Percentiles rank a stretch among this genome's conserved stretches.
Conservation (phyloP, 2,888 invertebrate genomes). For the Drosophila subsilvestris region DNA sequence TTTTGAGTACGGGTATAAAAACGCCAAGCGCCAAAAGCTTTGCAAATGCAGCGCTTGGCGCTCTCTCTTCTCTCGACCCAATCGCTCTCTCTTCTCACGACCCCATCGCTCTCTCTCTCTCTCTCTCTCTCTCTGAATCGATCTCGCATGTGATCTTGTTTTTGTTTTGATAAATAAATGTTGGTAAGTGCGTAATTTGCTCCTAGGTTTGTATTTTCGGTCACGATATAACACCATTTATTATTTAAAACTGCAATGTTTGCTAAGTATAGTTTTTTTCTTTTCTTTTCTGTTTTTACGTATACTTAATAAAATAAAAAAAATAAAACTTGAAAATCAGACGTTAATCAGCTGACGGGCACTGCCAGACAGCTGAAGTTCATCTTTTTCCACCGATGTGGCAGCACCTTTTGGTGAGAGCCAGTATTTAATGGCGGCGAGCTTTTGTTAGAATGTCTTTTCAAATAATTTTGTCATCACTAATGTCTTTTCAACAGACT, state of each 20-base stretch:
- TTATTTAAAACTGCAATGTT: neutral
- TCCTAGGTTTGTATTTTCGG: neutral
- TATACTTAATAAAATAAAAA: conserved; percentile 24
- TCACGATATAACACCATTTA: neutral
- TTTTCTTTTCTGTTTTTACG: conserved; percentile 4
- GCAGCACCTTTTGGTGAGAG: too few relatives aligned
- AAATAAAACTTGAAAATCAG: neutral
- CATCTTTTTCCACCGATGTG: too few relatives aligned
- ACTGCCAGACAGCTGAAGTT: too few relatives aligned
- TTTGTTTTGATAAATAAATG: conserved; percentile 27
- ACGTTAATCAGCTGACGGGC: too few relatives aligned
- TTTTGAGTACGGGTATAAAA: too few relatives aligned
- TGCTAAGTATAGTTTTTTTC: conserved; percentile 12
- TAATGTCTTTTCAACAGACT: too few relatives aligned
- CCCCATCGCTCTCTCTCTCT: too few relatives aligned
- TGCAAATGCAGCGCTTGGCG: neutral
- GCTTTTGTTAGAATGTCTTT: too few relatives aligned
- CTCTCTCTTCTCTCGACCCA: neutral
- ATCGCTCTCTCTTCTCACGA: neutral
- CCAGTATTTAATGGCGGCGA: too few relatives aligned
- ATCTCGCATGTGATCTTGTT: conserved; percentile 24
- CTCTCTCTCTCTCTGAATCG: neutral
- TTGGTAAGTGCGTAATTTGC: conserved; percentile 28
- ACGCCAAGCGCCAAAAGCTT: neutral
- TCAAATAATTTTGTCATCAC: too few relatives aligned